Evolutionary conservation across 2,888 invertebrate species (phyloP), one percentile per base, ranked within the genome.

Genomic region (Choreutis nemorana): DNA sequence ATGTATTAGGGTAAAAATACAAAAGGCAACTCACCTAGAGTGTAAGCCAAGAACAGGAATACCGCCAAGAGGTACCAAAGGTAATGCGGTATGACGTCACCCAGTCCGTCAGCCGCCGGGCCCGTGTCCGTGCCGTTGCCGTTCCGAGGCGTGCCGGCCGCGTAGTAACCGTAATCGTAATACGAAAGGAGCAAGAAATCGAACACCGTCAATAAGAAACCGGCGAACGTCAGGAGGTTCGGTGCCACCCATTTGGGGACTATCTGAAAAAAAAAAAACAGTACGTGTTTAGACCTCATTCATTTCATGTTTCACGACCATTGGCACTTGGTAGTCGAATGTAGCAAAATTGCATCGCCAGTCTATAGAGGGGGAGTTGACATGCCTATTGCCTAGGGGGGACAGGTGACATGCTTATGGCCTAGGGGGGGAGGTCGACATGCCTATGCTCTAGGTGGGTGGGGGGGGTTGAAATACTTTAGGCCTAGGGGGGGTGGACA

Each of bases 181-280:
- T 86, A 85, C 23, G 91, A 85, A 41, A 97, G 86, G 40, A 97
- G 64, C 25, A 90, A 45, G 64, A 95, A 96, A 66, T 94, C 94
- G 11, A 88, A 65, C 15, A 95, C 89, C 7, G 97, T 91, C 50
- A 97, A 87, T 14, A 96, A 79, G 62, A 99, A 99, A 8, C 99
- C 99, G 35, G 86, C 84, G 64, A 99, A 93, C 7, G 99, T 99
- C 31, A 99, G 78, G 24, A 97, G 81, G 72, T 99, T 99, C 25
- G 99, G 99, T 0, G 99, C 99, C 34, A 99, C 83, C 94, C 95
- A 97, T 80, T 83, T 85, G 39, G 99, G 99, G 59, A 94, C 89
- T 41, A 89, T 85, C 97, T 98, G 81, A 4, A 58, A 61, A 29
- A 5, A 25, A 31, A 14, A 11, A 14, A 8, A n/a, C n/a, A n/a